Conservation (phyloP, 2,888 invertebrate genomes). For the Himalopsyche tibetana region DNA sequence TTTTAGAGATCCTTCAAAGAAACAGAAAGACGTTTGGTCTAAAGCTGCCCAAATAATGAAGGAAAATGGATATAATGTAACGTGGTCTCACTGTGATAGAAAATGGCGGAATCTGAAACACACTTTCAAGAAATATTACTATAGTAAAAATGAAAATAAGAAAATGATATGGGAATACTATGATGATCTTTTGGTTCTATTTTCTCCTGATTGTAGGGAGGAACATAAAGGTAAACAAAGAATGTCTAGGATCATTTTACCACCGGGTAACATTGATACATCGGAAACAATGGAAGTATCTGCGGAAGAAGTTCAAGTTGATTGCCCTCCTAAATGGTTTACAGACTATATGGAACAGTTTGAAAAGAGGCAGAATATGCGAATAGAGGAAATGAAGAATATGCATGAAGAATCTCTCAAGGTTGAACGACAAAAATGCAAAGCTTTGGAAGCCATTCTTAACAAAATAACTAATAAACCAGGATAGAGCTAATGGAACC, state of each 20-base stretch:
- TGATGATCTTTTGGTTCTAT: slow-evolving; percentile 59
- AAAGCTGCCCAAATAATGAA: slow-evolving; percentile 49
- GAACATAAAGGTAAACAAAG: slow-evolving; percentile 52
- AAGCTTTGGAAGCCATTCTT: slow-evolving; percentile 56
- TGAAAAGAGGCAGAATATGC: slow-evolving; percentile 51
- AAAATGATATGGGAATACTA: slow-evolving; percentile 61
- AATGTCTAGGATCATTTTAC: slow-evolving; percentile 53
- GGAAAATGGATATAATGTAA: slow-evolving; percentile 47
- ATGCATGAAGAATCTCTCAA: slow-evolving; percentile 55
- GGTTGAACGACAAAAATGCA: slow-evolving; percentile 57
- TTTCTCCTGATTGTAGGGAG: slow-evolving; percentile 56
- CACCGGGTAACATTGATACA: slow-evolving; percentile 37
- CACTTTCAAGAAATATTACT: slow-evolving; percentile 56
- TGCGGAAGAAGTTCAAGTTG: slow-evolving; percentile 12
- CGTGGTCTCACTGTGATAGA: slow-evolving; percentile 54
- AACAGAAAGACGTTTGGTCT: slow-evolving; percentile 57
- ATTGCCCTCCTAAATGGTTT: slow-evolving; percentile 56
- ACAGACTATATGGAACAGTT: slow-evolving; percentile 54
- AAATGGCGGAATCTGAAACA: slow-evolving; percentile 58
- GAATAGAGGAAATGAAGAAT: slow-evolving; percentile 49
- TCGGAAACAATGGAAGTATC: slow-evolving; percentile 39
- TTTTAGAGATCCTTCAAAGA: slow-evolving; percentile 55
- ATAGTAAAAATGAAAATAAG: slow-evolving; percentile 50
- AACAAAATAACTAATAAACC: slow-evolving; percentile 41
- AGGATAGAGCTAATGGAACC: neutral